Base-by-base conservation (phyloP, 2,888 invertebrate species). In the Lathronympha strigana region DNA sequence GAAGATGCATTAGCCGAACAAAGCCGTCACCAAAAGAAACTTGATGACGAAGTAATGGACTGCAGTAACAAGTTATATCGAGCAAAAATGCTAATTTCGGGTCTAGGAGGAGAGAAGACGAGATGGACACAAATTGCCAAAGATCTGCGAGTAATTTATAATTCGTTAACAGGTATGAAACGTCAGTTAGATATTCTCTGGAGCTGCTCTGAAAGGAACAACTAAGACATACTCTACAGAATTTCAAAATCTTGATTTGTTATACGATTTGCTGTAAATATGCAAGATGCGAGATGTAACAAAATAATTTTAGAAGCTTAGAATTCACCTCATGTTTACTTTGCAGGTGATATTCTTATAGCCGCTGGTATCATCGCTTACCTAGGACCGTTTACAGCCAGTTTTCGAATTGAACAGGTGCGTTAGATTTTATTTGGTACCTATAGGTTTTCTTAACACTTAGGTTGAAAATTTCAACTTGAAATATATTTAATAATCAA, bases 291-390 rank as follows among this genome's bases (percentile, higher is more conserved):
- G n/a, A n/a, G n/a, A n/a, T n/a, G n/a, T n/a, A n/a, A n/a, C n/a
- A n/a, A n/a, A n/a, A n/a, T n/a, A n/a, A n/a, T n/a, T n/a, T n/a
- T n/a, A n/a, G n/a, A n/a, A n/a, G 13, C 11, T 11, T 8, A 11
- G 11, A 33, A 33, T 33, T 11, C 5, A 11, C 9, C 2, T 33
- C 33, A 9, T 31, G 11, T 2, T 50, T 19, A 11, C 4, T 63
- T 64, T 64, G 4, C 58, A 93, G 97, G 97, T 19, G 98, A 98
- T 81, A 95, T 98, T 45, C 92, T 98, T 70, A 94, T 98, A 61
- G 95, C 97, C 5, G 95, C 98, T 13, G 98, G 97, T 11, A 93
- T 98, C 4, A 96, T 98, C 2, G 97, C 98, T 0, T 98, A 98
- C 82, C 92, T 98, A 58, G 98, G 98, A 5, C 96, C 98, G 1